These are phyloP conservation scores for Conchocele bisecta DNA, from an alignment of 2,888 invertebrate genomes.

Conservation along the genomic window DNA sequence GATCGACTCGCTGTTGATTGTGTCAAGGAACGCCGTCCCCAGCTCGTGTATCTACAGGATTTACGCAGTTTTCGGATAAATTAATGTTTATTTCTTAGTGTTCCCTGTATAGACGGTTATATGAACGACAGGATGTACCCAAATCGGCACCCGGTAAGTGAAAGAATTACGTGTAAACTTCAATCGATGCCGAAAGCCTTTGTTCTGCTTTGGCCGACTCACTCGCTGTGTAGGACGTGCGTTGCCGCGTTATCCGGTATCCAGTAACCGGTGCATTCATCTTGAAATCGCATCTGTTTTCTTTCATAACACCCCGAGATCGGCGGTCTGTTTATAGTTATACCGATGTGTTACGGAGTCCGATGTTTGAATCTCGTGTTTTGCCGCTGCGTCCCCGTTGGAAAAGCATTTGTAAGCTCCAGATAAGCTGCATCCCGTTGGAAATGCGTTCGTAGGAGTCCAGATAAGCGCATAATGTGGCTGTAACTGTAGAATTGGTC, in stretches of 20 bases:
- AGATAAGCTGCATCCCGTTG: too few species aligned
- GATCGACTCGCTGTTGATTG: too few species aligned
- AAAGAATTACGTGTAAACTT: too few species aligned
- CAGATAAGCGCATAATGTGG: too few species aligned
- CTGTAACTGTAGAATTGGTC: too few species aligned
- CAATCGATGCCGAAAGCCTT: slow-evolving; percentile 44
- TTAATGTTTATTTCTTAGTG: background rate
- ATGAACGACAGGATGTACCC: slow-evolving; percentile 75
- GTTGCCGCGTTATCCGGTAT: background rate
- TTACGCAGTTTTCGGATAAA: background rate
- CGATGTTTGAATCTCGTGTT: too few species aligned
- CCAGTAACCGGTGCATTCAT: background rate
- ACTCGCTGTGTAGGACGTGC: slow-evolving; percentile 37
- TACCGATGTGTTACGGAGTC: background rate
- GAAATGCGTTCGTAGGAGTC: too few species aligned
- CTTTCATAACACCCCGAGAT: background rate
- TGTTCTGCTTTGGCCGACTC: slow-evolving; percentile 54
- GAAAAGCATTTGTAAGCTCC: too few species aligned
- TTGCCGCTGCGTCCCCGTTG: too few species aligned
- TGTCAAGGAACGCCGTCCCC: too few species aligned
- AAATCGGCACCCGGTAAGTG: slow-evolving; percentile 79
- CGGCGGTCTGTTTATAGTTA: slow-evolving; percentile 10
- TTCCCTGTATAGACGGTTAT: slow-evolving; percentile 16
- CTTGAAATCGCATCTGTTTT: slow-evolving; percentile 28
- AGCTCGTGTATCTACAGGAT: too few species aligned